Base-by-base conservation (phyloP, 2,888 invertebrate species). In the Polydrusus pterygomalis region DNA sequence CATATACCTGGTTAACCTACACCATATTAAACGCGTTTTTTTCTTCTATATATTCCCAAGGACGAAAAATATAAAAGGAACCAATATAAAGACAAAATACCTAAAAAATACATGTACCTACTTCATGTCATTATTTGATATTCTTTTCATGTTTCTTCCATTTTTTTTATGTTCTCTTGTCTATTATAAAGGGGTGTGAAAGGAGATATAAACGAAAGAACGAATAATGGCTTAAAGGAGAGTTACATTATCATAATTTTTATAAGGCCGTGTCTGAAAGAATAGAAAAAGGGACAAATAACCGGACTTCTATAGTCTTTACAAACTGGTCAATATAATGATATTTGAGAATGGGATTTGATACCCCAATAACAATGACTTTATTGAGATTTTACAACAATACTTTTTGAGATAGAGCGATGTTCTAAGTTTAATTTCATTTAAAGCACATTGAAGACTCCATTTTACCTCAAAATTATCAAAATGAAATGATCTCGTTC, bases 101-200 rank as follows among this genome's bases (percentile, higher is more conserved):
- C 13, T 18, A n/a, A 25, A 10, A 25, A 51, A 8, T 11, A 13
- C 11, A 51, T 11, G 18, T 13, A 20, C 34, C 5, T 34, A 10
- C 13, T 51, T 10, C 13, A 51, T 18, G 20, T 51, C 51, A 18
- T 20, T 20, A 51, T 51, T 51, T 51, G 11, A 51, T 51, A 51
- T 51, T 51, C 18, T 20, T 20, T n/a, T 51, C 51, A 51, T 51
- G 51, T 51, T 51, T 49, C 25, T 25, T 3, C 25, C 51, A 20
- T 10, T 20, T 20, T 51, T n/a, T 51, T 51, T 51, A 51, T 51
- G 25, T 51, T 51, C 25, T 0, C 51, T 25, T 51, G 20, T 51
- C 20, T 51, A n/a, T n/a, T n/a, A n/a, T n/a, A n/a, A n/a, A 11
- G 20, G 1, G 51, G 11, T 13, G 18, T 2, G 11, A 18, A 20